These are phyloP conservation scores for Dolomedes plantarius DNA, from an alignment of 2,888 invertebrate genomes.

Conservation along the genomic window DNA sequence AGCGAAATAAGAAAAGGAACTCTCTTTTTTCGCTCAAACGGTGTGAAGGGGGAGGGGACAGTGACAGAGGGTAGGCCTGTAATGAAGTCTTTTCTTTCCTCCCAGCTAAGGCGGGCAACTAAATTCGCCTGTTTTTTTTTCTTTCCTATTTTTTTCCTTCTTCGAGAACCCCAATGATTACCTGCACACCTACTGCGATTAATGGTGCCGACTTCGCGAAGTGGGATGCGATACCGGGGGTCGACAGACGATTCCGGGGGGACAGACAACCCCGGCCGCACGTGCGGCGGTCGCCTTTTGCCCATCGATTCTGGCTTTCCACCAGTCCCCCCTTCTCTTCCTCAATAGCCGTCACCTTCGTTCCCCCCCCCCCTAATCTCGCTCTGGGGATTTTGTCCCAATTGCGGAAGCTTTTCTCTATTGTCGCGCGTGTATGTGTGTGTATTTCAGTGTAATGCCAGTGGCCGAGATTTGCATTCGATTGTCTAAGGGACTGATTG, in stretches of 20 bases:
- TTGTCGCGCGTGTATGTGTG: too few relatives aligned
- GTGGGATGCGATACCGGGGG: conserved; percentile 65
- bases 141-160: too few relatives aligned
- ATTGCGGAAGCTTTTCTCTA: not conserved
- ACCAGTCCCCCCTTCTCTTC: conserved; percentile 7
- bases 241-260: conserved; percentile 7
- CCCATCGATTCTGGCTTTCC: not conserved
- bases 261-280: conserved; percentile 37
- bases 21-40: conserved; percentile 7
- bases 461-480: too few relatives aligned
- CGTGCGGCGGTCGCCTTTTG: conserved; percentile 52
- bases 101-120: conserved; percentile 29
- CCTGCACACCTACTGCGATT: conserved; percentile 70
- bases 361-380: too few relatives aligned
- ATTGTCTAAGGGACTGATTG: too few relatives aligned
- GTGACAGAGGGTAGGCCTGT: conserved; percentile 61
- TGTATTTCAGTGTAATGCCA: too few relatives aligned
- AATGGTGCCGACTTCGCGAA: conserved; percentile 66
- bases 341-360: conserved; percentile 30
- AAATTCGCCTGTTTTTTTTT: conserved; percentile 6
- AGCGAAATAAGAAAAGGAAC: conserved; percentile 16
- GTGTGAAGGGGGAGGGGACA: conserved; percentile 64
- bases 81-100: conserved; percentile 67
- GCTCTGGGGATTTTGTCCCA: conserved; percentile 7
- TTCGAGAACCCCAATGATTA: conserved; percentile 57